Base-by-base conservation (phyloP, 2,888 invertebrate species). In the Ethmia dodecea region DNA sequence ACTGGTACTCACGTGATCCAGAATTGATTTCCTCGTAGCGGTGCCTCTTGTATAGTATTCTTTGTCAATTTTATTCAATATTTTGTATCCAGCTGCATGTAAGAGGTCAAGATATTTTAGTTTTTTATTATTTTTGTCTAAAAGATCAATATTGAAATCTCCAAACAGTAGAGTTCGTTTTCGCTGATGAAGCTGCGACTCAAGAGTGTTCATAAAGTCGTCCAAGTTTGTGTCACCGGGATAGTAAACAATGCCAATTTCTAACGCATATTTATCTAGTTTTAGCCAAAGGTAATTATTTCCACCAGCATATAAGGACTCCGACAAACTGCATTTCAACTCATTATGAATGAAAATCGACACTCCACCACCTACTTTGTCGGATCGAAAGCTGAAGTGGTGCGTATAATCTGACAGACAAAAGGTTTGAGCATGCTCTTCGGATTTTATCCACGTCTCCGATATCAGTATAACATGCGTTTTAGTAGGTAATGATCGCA, bases 371-470 rank as follows among this genome's bases (percentile, higher is more conserved):
- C 37, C 40, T 24, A 10, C 28, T 9, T 5, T 16, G 13, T 33
- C 12, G 9, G 28, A 13, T 16, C 36, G 27, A 24, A 35, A 35
- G 24, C 35, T 40, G 13, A 31, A 43, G 5, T 16, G 18, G 24
- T 36, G 38, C 2, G 10, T 28, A 20, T 31, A 43, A 11, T 34
- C 32, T 5, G 36, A 12, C 26, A 46, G 11, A 6, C 33, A 18
- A 13, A 40, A 44, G 12, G 40, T 24, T 20, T 42, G 40, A 0
- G 42, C 38, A 3, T 50, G 43, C 1, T 14, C 25, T 27, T 48
- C 47, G 5, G 49, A 49, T 9, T 29, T 40, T 11, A 50, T 40
- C 46, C 50, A 49, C 1, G 49, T 54, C 13, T 54, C 49, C 2
- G 50, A 47, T 18, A 52, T 28, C 13, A 49, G 13, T 6, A 43